Evolutionary conservation across 2,888 invertebrate species (phyloP), one percentile per base, ranked within the genome.

Genomic region (Aphodius granarius): DNA sequence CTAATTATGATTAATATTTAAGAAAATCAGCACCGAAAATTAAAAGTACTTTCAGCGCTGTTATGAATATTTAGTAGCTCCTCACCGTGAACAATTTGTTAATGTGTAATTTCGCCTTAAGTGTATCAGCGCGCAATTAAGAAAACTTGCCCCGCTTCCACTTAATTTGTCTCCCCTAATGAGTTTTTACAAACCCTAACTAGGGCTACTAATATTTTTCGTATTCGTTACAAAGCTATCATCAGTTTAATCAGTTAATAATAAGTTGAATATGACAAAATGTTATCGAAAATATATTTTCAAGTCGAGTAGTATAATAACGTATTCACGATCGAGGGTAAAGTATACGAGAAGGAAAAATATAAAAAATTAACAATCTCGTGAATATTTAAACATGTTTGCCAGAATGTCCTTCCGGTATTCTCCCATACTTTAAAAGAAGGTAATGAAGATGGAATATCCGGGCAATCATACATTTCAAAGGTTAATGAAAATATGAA

Each of bases 1-100:
- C 75, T 76, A 76, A 76, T 76, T 76, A 76, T 76, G 76, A 76
- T 76, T 76, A 76, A 76, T 76, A 76, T 76, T 76, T 76, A 71
- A 76, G 73, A 65, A 76, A 73, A 71, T 73, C 71, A 68, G 71
- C 64, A 64, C 70, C 71, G 76, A 76, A 76, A 76, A 76, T 75
- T 75, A 75, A 75, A 75, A 75, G 71, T 75, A 62, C 75, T 66
- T 75, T 75, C 72, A 72, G 72, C 72, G 66, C 64, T 65, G 71
- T 76, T 76, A 76, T 76, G 76, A 76, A 76, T 76, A 76, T 76
- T 76, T 76, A 76, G 65, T 66, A 72, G 18, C 43, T 22, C 21
- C 21, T 71, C 21, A 72, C 72, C 20, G 68, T 20, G 74, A 74
- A 68, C 68, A 22, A 68, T 68, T n/a, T 22, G 68, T 5, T 68